Conservation (phyloP, 1,140 invertebrate species). For the Eubasilissa regina region DNA sequence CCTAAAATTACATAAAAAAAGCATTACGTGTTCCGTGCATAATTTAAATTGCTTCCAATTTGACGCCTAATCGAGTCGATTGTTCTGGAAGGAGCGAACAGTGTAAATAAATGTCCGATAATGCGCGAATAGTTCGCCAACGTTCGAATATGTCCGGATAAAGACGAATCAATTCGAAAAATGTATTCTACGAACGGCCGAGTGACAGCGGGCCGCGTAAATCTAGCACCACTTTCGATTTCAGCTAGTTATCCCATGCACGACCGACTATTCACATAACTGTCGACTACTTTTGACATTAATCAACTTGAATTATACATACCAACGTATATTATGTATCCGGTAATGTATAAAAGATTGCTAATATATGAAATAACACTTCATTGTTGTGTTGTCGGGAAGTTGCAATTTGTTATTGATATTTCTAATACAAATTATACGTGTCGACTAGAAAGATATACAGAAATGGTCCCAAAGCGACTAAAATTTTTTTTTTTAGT, state of each 20-base stretch:
- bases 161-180: neutral
- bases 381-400: no score
- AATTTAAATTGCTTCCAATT: slow-evolving; percentile 2
- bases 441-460: no score
- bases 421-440: no score
- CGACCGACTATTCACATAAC: neutral
- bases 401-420: no score
- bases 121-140: neutral
- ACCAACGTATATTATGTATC: no score
- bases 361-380: no score
- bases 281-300: neutral
- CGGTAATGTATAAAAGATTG: no score
- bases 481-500: no score
- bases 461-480: no score
- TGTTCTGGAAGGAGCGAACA: neutral
- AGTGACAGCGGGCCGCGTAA: neutral
- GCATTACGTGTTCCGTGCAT: neutral
- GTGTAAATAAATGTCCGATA: neutral
- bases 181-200: neutral
- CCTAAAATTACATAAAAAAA: slow-evolving; percentile 7
- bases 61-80: slow-evolving; percentile 1
- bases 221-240: neutral
- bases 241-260: neutral
- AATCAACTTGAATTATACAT: neutral
- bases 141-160: neutral